Evolutionary conservation across 2,113 vertebrate genomes (phyloP), one percentile per base, ranked within the genome.

Genomic region (Phyllopteryx taeniolatus): DNA sequence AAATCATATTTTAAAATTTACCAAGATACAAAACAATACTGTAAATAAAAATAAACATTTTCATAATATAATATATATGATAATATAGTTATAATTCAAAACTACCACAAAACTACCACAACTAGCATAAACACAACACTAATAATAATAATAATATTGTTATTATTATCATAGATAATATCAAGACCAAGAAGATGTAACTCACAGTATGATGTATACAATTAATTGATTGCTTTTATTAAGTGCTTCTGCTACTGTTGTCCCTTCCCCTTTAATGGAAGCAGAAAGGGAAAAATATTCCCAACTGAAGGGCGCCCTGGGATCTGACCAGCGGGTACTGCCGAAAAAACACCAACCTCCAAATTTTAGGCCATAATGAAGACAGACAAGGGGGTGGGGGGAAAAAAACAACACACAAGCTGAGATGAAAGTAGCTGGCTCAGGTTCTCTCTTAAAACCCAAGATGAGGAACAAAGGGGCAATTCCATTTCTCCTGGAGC

Each of bases 251-350:
- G 31, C 13, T 61, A 33, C 14, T 15, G 31, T 35, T 61, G 31
- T 61, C 59, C 59, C 33, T 15, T 14, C 14, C 31, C 19, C 39
- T 64, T 43, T n/a, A 19, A 66, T 35, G 6, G 31, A 4, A 33
- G 31, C 15, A 42, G 31, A 51, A 53, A 68, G 19, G 49, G 35
- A 80, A 74, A 69, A 76, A 71, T 68, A 74, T 67, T 71, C 74
- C 70, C 66, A 79, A 78, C 75, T 77, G 35, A 73, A 73, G 42
- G 27, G 62, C 61, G 72, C 71, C 68, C 46, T 70, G 13, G 17
- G 62, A 67, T 59, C 57, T 63, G 53, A 22, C 68, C 47, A 51
- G 6, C 8, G 19, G 60, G 63, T 33, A n/a, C 27, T 15, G 60
- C 13, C 11, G 1, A 15, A 75, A 65, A 66, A 68, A 19, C 44